Conservation (phyloP, 2,113 vertebrate species). For the Charina bottae region DNA sequence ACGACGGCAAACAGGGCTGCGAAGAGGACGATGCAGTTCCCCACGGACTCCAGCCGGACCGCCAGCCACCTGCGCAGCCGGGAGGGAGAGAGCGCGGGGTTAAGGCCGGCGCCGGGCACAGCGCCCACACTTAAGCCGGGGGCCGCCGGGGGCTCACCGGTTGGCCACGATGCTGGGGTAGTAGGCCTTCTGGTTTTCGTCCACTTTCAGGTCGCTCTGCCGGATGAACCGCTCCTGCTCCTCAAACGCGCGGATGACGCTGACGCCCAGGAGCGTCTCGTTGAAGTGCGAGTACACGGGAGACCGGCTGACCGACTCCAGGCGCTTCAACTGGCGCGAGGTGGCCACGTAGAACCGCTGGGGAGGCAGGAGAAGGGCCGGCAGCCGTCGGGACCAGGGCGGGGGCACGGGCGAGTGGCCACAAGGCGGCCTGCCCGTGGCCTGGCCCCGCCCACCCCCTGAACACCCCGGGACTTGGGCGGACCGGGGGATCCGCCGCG, state of each 20-base stretch:
- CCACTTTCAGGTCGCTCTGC: conserved; percentile 88
- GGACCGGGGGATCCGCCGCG: too few species aligned
- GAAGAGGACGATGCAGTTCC: conserved; percentile 90
- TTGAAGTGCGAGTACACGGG: conserved; percentile 95
- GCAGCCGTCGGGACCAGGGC: conserved; percentile 59
- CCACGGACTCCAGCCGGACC: conserved; percentile 90
- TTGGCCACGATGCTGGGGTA: conserved; percentile 96
- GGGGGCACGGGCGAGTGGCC: background rate
- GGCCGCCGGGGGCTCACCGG: conserved; percentile 73
- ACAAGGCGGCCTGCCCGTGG: too few species aligned
- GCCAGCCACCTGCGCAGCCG: conserved; percentile 87
- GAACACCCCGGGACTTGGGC: too few species aligned
- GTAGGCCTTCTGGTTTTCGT: conserved; percentile 95
- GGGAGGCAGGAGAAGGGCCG: conserved; percentile 76
- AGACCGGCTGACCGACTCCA: conserved; percentile 93
- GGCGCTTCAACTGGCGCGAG: conserved; percentile 92
- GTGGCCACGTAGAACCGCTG: conserved; percentile 95
- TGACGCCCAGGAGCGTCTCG: conserved; percentile 91
- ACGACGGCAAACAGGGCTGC: conserved; percentile 89
- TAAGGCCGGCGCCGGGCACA: background rate
- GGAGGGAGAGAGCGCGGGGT: too few species aligned
- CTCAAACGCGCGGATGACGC: conserved; percentile 90
- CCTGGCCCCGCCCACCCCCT: too few species aligned
- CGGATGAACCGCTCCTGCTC: conserved; percentile 88
- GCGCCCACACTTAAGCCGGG: background rate